Evolutionary conservation across 30 jellyfish, hydroid and myxozoan genomes (phyloP), one percentile per base, ranked within the genome.

Genomic region (Aurelia sp.): DNA sequence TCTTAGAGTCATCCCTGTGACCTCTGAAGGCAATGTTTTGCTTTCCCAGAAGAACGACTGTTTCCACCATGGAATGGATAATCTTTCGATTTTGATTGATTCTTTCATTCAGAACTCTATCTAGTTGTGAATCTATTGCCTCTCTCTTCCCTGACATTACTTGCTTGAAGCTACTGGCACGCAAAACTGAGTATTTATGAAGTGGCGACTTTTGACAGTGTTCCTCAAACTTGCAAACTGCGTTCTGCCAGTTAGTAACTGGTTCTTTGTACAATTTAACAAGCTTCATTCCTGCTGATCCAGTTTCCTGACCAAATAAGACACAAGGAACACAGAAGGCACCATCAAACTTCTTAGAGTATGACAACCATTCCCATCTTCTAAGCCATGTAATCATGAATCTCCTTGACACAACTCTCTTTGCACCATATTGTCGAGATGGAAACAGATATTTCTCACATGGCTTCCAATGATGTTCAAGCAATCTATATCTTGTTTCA

Each of bases 281-380:
- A 1, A 71, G 23, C 50, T 50, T 50, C 22, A 23, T n/a, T 0
- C 81, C 66, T 11, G 13, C 16, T 11, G 13, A n/a, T 71, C 81
- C 23, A 40, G 70, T 13, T 27, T 71, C 70, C 16, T 71, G 81
- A 11, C 78, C 90, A 79, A 79, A 62, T 18, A 79, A 50, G 23
- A 61, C 90, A 66, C 90, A 79, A 35, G 88, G 75, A n/a, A 79
- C 20, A 79, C 90, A 79, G 48, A 31, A 62, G 18, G 85, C 90
- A 79, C 91, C 89, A 68, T 82, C 89, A 18, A 6, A 21, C 15
- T 53, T 84, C 71, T 65, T 58, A 22, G 91, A 70, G 57, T 84
- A 84, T 22, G 71, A 27, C 33, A 27, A 27, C 91, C 92, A 82
- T 15, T 20, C 7, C n/a, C 41, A 82, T 22, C 33, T 17, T 23